Evolutionary conservation across 2,888 invertebrate genomes (phyloP).

Genomic region (Steinernema scapterisci): DNA sequence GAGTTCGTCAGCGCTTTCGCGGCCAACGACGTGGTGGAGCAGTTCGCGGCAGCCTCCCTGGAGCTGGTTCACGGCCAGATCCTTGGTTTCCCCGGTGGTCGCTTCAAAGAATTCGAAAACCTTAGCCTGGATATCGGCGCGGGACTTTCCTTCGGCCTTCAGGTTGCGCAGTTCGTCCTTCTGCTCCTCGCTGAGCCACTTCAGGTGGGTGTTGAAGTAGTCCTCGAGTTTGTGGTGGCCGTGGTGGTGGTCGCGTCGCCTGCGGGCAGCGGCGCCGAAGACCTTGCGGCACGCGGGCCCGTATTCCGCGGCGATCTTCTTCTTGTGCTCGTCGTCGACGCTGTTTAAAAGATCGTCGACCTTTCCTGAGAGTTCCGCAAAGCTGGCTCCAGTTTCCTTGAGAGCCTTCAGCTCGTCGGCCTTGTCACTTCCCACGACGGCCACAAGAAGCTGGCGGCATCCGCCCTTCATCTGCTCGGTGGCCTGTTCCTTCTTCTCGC

Average conservation of each 20-base stretch:
- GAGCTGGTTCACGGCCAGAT: conserved; percentile 30
- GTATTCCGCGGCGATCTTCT: conserved; percentile 45
- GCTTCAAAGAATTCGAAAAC: conserved; percentile 45
- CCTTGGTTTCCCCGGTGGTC: conserved; percentile 42
- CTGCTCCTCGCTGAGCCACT: conserved; percentile 50
- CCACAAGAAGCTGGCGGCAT: conserved; percentile 43
- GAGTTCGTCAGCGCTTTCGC: conserved; percentile 39
- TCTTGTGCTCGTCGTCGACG: conserved; percentile 49
- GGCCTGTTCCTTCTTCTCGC: conserved; percentile 40
- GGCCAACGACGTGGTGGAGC: conserved; percentile 41
- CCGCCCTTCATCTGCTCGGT: conserved; percentile 38
- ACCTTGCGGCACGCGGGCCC: conserved; percentile 41
- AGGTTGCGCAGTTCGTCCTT: conserved; percentile 43
- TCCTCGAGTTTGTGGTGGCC: conserved; percentile 36
- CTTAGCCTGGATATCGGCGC: conserved; percentile 41
- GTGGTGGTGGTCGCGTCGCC: conserved; percentile 40
- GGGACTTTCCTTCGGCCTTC: conserved; percentile 42
- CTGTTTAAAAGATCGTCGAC: conserved; percentile 42
- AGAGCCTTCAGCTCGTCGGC: conserved; percentile 42
- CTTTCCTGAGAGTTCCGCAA: conserved; percentile 43
- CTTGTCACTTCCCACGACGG: conserved; percentile 41
- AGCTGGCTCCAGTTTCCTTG: conserved; percentile 43
- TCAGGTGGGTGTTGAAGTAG: conserved; percentile 42
- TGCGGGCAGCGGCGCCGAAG: conserved; percentile 35
- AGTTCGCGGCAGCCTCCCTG: conserved; percentile 46